These are phyloP conservation scores for Drosophila tristis DNA, from an alignment of 1,140 invertebrate species.

Conservation along the genomic window DNA sequence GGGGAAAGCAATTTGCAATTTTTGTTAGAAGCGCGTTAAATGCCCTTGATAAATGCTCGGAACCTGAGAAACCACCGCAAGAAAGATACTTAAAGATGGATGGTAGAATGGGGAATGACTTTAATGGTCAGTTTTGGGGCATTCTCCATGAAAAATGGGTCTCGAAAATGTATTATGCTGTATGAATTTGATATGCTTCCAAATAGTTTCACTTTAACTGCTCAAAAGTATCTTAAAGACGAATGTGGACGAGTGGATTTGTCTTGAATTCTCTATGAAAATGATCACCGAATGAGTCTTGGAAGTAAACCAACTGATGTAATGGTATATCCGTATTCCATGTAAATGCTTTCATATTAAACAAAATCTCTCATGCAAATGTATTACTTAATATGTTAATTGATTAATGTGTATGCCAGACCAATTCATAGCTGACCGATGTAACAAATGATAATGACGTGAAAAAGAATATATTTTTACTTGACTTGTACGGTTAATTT, in stretches of 20 bases:
- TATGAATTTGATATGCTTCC: too few relatives aligned
- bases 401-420: slow-evolving; percentile 5
- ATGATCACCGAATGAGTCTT: not conserved
- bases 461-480: not conserved
- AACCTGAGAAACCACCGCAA: not conserved
- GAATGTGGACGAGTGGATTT: too few relatives aligned
- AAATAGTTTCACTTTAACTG: too few relatives aligned
- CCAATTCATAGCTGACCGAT: slow-evolving; percentile 10
- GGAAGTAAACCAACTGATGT: too few relatives aligned
- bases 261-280: not conserved
- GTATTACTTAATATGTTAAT: not conserved
- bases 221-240: too few relatives aligned
- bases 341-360: too few relatives aligned
- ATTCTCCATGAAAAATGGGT: too few relatives aligned
- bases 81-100: slow-evolving; percentile 22
- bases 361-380: too few relatives aligned
- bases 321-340: too few relatives aligned
- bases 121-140: not conserved
- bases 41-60: slow-evolving; percentile 38
- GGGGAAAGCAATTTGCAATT: slow-evolving; percentile 60
- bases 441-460: not conserved
- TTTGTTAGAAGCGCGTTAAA: slow-evolving; percentile 52
- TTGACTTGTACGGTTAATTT: too few relatives aligned
- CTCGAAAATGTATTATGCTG: too few relatives aligned
- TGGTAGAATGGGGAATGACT: not conserved